Base-by-base conservation (phyloP, 2,113 vertebrate genomes). In the Barnardius zonarius region DNA sequence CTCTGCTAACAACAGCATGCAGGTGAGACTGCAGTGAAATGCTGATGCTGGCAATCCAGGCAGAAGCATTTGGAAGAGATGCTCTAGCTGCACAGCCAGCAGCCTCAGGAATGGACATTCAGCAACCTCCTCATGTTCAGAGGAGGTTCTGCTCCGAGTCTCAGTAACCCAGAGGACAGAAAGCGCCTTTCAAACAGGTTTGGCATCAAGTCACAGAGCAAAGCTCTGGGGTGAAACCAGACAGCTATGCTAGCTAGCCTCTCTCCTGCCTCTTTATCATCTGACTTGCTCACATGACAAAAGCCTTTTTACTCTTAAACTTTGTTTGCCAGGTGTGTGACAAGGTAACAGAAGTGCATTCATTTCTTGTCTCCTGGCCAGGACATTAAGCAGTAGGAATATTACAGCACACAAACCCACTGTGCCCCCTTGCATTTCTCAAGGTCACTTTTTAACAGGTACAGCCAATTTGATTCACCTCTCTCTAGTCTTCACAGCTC, bases 371-470 rank as follows among this genome's bases (percentile, higher is more conserved):
- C 87, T 83, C 70, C 52, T 30, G 16, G n/a, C 17, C 6, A 4
- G 17, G 19, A 63, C 35, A 75, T 69, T 83, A 57, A 88, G 46
- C 57, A 90, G 72, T 44, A 89, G 31, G 57, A 95, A 88, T 52
- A 81, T 48, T 75, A 67, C 31, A 84, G 54, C 17, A 91, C 31
- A 49, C 27, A 52, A 52, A 6, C 1, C 25, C 23, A 20, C 17
- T 24, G 13, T 59, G 33, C 4, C 17, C 7, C 20, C n/a, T 30
- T 33, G 74, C 52, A 55, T 76, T 81, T 79, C 54, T 93, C 96
- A 97, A 96, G 93, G 95, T 96, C 88, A 79, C 15, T 92, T 37
- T 44, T 48, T 20, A 52, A 84, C 76, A 92, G 55, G 77, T 69
- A 86, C 16, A 88, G 37, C 25, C 66, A 62, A 11, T 87, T 92